phyloP scores from a whole-genome alignment of 64 coral and sea anemone genomes.

The Montipora capricornis region DNA sequence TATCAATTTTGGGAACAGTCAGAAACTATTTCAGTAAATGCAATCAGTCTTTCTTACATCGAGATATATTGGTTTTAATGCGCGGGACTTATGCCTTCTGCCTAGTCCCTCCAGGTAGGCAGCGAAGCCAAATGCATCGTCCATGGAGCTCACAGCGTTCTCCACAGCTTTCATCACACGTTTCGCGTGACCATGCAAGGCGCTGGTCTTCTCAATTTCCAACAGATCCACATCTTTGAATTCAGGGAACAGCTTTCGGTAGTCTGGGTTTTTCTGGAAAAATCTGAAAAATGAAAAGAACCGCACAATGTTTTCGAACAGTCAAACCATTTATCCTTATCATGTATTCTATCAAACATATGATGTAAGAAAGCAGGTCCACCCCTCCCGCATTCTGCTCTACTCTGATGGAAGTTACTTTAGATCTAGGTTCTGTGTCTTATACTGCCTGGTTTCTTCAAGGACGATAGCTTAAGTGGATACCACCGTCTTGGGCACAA shows the following conservation, averaged over 20 bases:
- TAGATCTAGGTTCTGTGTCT: too few species aligned
- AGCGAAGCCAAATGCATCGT: conserved; percentile 81
- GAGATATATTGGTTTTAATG: conserved; percentile 66
- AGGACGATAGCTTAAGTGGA: too few species aligned
- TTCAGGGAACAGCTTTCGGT: conserved; percentile 81
- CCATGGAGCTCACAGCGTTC: conserved; percentile 81
- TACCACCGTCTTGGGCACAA: too few species aligned
- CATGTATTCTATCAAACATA: too few species aligned
- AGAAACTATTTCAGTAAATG: neutral
- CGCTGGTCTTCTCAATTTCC: conserved; percentile 63
- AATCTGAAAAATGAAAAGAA: conserved; percentile 52
- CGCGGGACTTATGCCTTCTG: conserved; percentile 53
- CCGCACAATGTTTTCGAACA: neutral
- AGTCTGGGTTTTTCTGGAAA: conserved; percentile 79
- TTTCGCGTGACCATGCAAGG: conserved; percentile 75
- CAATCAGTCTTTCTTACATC: conserved; percentile 53
- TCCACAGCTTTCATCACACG: conserved; percentile 89
- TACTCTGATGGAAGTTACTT: too few species aligned
- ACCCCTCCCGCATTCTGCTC: too few species aligned
- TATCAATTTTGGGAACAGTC: too few species aligned
- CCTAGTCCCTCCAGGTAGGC: conserved; percentile 76
- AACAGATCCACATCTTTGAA: conserved; percentile 49
- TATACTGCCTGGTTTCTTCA: too few species aligned
- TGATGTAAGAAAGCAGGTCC: too few species aligned
- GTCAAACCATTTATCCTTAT: too few species aligned